phyloP scores from a whole-genome alignment of 2,888 invertebrate genomes.

The Melipona beecheii region DNA sequence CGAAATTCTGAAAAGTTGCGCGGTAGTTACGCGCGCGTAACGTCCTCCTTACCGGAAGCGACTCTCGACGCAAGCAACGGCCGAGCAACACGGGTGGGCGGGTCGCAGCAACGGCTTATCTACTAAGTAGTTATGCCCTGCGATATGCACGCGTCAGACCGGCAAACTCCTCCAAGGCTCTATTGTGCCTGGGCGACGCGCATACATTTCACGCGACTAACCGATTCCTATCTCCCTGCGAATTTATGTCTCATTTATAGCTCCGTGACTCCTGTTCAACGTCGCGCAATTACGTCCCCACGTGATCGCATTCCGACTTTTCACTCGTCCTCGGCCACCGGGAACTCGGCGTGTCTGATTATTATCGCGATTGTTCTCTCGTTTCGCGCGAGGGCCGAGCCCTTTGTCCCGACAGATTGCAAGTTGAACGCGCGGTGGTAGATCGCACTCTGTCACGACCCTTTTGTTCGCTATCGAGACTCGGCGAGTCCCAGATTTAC shows the following conservation, averaged over 20 bases:
- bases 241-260: constrained; percentile 55
- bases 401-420: not conserved
- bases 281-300: constrained; percentile 22
- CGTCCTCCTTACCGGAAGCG: constrained; percentile 9
- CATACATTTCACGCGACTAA: constrained; percentile 32
- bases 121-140: constrained; percentile 52
- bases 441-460: no score
- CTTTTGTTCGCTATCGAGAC: not conserved
- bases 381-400: not conserved
- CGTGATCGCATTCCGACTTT: not conserved
- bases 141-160: constrained; percentile 50
- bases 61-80: not conserved
- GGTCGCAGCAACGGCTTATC: constrained; percentile 28
- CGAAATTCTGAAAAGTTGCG: constrained; percentile 27
- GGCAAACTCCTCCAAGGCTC: constrained; percentile 26
- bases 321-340: not conserved
- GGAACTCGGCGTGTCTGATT: not conserved
- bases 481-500: not conserved
- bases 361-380: not conserved
- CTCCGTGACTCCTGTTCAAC: not conserved
- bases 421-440: no score
- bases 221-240: constrained; percentile 47
- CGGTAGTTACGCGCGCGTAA: constrained; percentile 14
- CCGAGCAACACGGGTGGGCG: constrained; percentile 38
- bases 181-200: constrained; percentile 38